phyloP scores from a whole-genome alignment of 2,888 invertebrate genomes.

The Galerucella pusilla region DNA sequence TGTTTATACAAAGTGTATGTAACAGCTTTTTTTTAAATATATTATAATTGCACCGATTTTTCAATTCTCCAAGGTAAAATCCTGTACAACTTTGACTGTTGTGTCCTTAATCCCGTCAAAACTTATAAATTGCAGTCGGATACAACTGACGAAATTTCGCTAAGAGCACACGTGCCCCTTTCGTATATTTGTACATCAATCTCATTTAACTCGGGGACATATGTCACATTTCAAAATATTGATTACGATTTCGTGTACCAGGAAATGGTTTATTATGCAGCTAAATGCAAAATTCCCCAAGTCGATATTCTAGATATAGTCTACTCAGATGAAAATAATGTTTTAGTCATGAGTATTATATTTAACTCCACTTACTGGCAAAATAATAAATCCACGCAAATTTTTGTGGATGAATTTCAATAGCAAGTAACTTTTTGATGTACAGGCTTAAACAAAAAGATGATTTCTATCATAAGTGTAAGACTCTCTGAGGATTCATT shows the following conservation, averaged over 20 bases:
- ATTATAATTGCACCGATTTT: too few relatives aligned
- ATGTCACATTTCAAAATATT: conserved; percentile 11
- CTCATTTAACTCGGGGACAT: background rate
- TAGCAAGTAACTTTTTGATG: too few relatives aligned
- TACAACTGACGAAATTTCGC: background rate
- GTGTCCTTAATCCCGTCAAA: background rate
- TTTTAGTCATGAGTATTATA: background rate
- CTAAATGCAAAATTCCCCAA: background rate
- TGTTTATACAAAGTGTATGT: too few relatives aligned
- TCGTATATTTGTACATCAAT: background rate
- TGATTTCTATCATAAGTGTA: too few relatives aligned
- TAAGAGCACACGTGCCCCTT: background rate
- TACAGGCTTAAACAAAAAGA: too few relatives aligned
- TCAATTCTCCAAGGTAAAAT: too few relatives aligned
- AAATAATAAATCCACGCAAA: too few relatives aligned
- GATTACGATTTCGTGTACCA: background rate
- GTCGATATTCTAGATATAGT: background rate
- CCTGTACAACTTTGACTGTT: background rate
- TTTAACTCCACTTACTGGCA: too few relatives aligned
- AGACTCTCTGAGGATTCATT: too few relatives aligned
- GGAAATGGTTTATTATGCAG: conserved; percentile 6
- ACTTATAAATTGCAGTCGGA: background rate
- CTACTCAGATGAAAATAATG: background rate
- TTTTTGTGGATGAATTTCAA: too few relatives aligned
- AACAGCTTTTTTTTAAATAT: too few relatives aligned